Evolutionary conservation across 2,888 invertebrate genomes (phyloP).

Genomic region (Scaeva pyrastri): DNA sequence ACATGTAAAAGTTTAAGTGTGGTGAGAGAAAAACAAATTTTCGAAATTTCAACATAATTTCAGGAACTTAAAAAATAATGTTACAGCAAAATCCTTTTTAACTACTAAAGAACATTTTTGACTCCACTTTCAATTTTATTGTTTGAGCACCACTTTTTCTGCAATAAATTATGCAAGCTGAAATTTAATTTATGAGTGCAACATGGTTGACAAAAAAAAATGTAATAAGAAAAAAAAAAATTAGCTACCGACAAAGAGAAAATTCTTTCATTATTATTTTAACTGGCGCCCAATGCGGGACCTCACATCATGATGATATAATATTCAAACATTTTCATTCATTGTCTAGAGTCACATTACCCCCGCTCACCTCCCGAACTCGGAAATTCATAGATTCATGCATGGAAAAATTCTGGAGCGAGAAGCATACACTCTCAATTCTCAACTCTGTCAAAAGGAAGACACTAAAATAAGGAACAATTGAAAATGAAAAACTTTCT

Average conservation of each 20-base stretch:
- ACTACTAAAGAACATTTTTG: no score
- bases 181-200: not conserved
- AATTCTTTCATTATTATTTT: not conserved
- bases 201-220: not conserved
- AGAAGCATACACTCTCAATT: not conserved
- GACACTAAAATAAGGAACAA: conserved; percentile 52
- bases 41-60: no score
- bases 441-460: not conserved
- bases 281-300: conserved; percentile 3
- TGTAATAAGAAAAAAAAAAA: no score
- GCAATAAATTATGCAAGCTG: no score
- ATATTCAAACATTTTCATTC: conserved; percentile 16
- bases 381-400: conserved; percentile 51
- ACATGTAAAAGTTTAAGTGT: no score
- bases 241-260: no score
- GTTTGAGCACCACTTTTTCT: no score
- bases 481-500: conserved; percentile 64
- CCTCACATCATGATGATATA: not conserved
- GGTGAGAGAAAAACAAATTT: no score
- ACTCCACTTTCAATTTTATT: no score
- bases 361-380: no score
- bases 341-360: not conserved
- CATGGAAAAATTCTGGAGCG: conserved; percentile 47
- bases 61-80: no score
- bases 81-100: no score